Conservation (phyloP, 2,797 vertebrate species). For the Pelochelys cantorii region DNA sequence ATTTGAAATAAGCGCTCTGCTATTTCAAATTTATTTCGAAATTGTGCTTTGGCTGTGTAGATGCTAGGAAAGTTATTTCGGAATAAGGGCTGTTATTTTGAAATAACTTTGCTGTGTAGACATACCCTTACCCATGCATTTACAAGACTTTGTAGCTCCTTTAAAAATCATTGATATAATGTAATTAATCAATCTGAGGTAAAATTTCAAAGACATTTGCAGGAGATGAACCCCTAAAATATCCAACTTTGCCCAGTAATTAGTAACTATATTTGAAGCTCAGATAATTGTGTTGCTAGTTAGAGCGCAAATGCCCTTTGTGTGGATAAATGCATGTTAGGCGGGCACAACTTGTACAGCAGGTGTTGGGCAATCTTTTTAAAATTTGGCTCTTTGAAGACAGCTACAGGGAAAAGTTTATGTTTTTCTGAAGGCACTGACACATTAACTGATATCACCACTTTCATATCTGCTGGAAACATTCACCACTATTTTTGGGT, state of each 20-base stretch:
- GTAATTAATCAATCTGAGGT: not conserved
- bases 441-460: not conserved
- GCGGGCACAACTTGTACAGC: not conserved
- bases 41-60: no score
- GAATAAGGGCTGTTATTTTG: no score
- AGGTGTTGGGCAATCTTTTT: not conserved
- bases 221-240: not conserved
- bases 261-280: not conserved
- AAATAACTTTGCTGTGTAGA: no score
- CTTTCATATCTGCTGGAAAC: not conserved
- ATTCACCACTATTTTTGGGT: not conserved
- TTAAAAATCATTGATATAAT: not conserved
- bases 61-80: no score
- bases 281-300: not conserved
- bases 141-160: not conserved
- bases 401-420: not conserved
- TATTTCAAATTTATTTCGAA: no score
- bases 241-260: not conserved
- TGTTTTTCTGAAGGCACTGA: not conserved
- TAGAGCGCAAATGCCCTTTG: not conserved
- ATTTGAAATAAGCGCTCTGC: no score
- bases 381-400: not conserved
- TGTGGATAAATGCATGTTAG: not conserved
- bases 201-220: not conserved
- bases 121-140: conserved; percentile 29